Percentiles rank a stretch among this genome's conserved stretches.
Conservation (phyloP, 30 jellyfish, hydroid and myxozoan genomes). For the Cassiopea andromeda region DNA sequence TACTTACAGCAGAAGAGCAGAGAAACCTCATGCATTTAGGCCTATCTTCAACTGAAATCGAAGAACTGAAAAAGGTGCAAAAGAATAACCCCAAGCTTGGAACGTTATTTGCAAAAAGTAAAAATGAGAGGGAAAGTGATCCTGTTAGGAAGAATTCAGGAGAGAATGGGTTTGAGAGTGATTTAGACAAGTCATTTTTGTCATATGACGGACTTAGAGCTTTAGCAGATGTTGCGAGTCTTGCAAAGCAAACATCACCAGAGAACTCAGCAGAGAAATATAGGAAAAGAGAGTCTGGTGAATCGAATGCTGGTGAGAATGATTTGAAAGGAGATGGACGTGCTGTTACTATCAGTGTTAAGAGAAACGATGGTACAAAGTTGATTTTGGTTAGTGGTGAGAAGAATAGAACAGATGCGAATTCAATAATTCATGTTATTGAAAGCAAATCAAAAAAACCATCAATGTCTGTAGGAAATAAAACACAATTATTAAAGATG, state of each 20-base stretch:
- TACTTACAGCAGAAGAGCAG: slow-evolving; percentile 44
- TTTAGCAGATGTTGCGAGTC: slow-evolving; percentile 65
- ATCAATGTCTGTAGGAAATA: background rate
- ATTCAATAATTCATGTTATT: background rate
- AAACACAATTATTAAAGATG: background rate
- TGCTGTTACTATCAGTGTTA: background rate
- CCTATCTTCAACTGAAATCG: slow-evolving; percentile 3
- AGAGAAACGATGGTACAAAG: background rate
- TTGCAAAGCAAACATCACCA: slow-evolving; percentile 27
- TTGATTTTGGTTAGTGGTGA: background rate
- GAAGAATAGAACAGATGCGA: background rate
- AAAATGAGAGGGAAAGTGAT: background rate
- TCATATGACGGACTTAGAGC: slow-evolving; percentile 65
- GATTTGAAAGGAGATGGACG: background rate
- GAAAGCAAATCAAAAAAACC: background rate
- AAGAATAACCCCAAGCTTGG: background rate
- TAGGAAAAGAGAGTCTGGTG: background rate
- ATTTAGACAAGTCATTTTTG: slow-evolving; percentile 5
- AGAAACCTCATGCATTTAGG: slow-evolving; percentile 48
- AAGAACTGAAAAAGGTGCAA: slow-evolving; percentile 21
- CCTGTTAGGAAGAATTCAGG: background rate
- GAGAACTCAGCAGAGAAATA: background rate
- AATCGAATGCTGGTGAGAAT: background rate
- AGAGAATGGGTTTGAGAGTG: slow-evolving; percentile 6
- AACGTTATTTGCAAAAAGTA: background rate